A percentile compares a stretch with the other conserved stretches of the same genome.
Evolutionary conservation across 2,888 invertebrate species (phyloP).

Genomic region (Drosophila affinis): DNA sequence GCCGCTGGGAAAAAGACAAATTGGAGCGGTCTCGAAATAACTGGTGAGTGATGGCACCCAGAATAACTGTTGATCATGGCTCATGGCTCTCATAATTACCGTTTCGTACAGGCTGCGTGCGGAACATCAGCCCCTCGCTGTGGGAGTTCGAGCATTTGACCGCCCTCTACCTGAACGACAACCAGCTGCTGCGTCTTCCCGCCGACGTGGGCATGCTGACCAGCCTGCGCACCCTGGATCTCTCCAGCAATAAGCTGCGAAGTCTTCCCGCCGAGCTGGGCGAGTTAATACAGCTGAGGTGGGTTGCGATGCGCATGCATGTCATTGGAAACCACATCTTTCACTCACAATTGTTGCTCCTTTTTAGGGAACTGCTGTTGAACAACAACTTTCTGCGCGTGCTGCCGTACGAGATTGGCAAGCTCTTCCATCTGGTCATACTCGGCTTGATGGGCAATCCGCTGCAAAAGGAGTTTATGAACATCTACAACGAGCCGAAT

Average conservation of each 20-base stretch:
- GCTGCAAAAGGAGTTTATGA: constrained; percentile 94
- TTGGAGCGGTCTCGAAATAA: constrained; percentile 96
- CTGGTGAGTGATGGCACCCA: constrained; percentile 84
- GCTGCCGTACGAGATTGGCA: constrained; percentile 98
- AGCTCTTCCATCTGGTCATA: constrained; percentile 97
- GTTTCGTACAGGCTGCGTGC: constrained; percentile 91
- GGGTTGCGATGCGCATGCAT: not conserved
- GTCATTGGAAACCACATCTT: constrained; percentile 9
- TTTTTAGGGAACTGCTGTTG: constrained; percentile 93
- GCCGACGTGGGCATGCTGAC: constrained; percentile 93
- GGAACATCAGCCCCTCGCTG: constrained; percentile 95
- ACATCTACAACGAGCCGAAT: constrained; percentile 95
- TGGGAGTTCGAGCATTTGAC: constrained; percentile 97
- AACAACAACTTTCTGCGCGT: constrained; percentile 97
- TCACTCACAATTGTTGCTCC: constrained; percentile 5
- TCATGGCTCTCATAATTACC: constrained; percentile 2
- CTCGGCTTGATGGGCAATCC: constrained; percentile 97
- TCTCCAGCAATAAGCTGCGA: constrained; percentile 97
- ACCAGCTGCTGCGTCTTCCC: constrained; percentile 95
- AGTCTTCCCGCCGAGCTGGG: constrained; percentile 98
- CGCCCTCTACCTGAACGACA: constrained; percentile 97
- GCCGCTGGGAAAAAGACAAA: constrained; percentile 95
- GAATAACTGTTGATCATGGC: constrained; percentile 84
- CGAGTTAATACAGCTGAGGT: constrained; percentile 97
- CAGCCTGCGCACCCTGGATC: constrained; percentile 94